Base-by-base conservation (phyloP, 2,113 vertebrate species). In the Nothoprocta pentlandii region DNA sequence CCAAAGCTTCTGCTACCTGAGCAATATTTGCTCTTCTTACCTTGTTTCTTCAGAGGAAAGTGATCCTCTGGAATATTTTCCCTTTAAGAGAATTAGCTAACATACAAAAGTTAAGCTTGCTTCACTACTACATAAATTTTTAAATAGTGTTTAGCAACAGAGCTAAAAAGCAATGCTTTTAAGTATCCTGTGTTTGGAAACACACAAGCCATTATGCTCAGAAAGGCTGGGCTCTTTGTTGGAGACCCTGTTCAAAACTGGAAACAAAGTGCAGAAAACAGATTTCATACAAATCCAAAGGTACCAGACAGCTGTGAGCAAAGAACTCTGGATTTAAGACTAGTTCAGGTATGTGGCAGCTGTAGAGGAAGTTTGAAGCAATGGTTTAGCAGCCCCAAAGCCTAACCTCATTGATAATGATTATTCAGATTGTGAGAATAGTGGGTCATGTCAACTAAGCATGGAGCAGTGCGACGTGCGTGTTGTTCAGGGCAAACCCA, bases 381-480 rank as follows among this genome's bases (percentile, higher is more conserved):
- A 30, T 41, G 36, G 76, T 15, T 0, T 28, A 73, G 19, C 42
- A 32, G 30, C 17, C 4, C 47, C 71, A 41, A 44, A 44, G 14
- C 5, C 58, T 82, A 8, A 81, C 46, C n/a, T 78, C 54, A 39
- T 26, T 49, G 2, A 5, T 4, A 23, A 20, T 26, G 16, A 23
- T 73, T 16, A 26, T 62, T 28, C 16, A 8, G 10, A 6, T 42
- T 77, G 49, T 53, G 54, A 54, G 49, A 67, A 69, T 34, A 46
- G 5, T 21, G 17, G 12, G 25, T 42, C 17, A 11, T 5, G 44
- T 4, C 63, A 62, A 44, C 32, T 62, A 58, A 61, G 0, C 3
- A 69, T 26, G 16, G 49, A 74, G 28, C 2, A 39, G 41, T 15
- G 17, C 15, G 41, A 1, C 0, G 0, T 22, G n/a, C 30, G 15